phyloP scores from a whole-genome alignment of 2,888 invertebrate species.

The Hirtodrosophila alboralis region DNA sequence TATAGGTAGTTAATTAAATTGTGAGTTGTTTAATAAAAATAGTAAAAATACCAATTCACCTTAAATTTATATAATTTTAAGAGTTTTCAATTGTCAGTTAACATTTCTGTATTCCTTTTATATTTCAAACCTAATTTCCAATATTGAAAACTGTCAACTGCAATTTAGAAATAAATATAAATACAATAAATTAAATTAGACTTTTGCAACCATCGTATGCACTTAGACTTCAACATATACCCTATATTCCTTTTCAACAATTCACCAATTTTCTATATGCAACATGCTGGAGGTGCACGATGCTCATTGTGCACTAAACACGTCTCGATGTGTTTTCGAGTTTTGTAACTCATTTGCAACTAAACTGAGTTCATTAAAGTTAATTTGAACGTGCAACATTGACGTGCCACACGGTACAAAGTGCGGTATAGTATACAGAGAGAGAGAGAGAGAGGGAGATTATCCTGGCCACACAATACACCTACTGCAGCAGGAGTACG shows the following conservation, averaged over 20 bases:
- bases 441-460: slow-evolving; percentile 2
- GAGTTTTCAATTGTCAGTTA: too few species aligned
- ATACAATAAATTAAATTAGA: slow-evolving; percentile 34
- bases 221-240: background rate
- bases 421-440: slow-evolving; percentile 9
- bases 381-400: slow-evolving; percentile 78
- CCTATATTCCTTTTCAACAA: background rate
- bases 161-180: slow-evolving; percentile 6
- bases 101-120: too few species aligned
- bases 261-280: slow-evolving; percentile 9
- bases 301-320: slow-evolving; percentile 65
- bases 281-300: slow-evolving; percentile 20
- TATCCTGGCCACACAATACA: slow-evolving; percentile 38
- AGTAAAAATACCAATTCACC: too few species aligned
- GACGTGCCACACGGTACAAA: slow-evolving; percentile 63
- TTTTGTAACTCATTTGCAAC: slow-evolving; percentile 79
- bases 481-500: slow-evolving; percentile 13
- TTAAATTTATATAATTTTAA: too few species aligned
- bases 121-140: too few species aligned
- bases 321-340: slow-evolving; percentile 79
- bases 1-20: too few species aligned
- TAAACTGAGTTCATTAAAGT: slow-evolving; percentile 80
- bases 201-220: slow-evolving; percentile 2
- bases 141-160: background rate
- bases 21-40: too few species aligned